Percentiles rank a stretch among this genome's conserved stretches.
These are phyloP conservation scores for Andrena praecox DNA, from an alignment of 2,888 invertebrate species.

Conservation along the genomic window DNA sequence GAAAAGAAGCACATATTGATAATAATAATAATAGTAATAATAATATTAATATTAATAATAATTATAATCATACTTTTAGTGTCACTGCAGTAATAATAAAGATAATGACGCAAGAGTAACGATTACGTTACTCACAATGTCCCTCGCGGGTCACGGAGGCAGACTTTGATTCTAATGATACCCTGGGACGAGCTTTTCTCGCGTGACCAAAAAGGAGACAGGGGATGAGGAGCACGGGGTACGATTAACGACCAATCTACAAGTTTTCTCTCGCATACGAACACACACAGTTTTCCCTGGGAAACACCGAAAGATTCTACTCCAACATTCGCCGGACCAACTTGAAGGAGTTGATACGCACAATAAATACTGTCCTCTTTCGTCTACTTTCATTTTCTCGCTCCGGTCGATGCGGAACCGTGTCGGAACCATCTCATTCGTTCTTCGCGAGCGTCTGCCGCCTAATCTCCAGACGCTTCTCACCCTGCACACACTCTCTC, in stretches of 20 bases:
- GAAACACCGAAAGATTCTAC: conserved; percentile 12
- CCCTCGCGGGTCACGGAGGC: conserved; percentile 24
- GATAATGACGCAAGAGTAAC: conserved; percentile 42
- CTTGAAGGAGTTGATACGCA: conserved; percentile 26
- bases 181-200: conserved; percentile 1
- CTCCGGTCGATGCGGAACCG: not conserved
- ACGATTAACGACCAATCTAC: conserved; percentile 41
- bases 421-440: not conserved
- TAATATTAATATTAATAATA: conserved; percentile 32
- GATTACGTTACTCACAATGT: conserved; percentile 25
- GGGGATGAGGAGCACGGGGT: not conserved
- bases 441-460: not conserved
- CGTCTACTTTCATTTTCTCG: not conserved
- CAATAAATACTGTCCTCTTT: conserved; percentile 49
- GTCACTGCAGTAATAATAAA: conserved; percentile 57
- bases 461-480: not conserved
- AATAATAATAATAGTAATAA: conserved; percentile 45
- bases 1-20: conserved; percentile 33
- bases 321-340: not conserved
- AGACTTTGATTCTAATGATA: conserved; percentile 5
- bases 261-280: conserved; percentile 19
- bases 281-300: conserved; percentile 2
- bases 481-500: not conserved
- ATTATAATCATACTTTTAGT: conserved; percentile 41
- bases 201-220: not conserved